A percentile compares a stretch with the other conserved stretches of the same genome.
phyloP scores from a whole-genome alignment of 2,888 invertebrate species.

The Hemithea aestivaria region DNA sequence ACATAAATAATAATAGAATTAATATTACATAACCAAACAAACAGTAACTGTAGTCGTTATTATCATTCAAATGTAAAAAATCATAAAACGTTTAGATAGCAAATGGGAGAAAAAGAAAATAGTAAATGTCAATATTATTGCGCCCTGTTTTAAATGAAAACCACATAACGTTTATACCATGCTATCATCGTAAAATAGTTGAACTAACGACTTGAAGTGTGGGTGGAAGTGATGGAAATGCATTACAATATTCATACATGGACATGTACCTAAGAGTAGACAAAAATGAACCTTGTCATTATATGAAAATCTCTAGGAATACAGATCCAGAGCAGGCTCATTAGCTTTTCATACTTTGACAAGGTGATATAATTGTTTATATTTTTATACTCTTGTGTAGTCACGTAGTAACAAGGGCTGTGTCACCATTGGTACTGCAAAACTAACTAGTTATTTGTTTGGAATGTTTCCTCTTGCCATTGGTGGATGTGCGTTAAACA shows the following conservation, averaged over 20 bases:
- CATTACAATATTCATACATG: too few species aligned
- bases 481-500: slow-evolving; percentile 8
- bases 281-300: background rate
- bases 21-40: too few species aligned
- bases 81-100: too few species aligned
- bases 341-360: background rate
- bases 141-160: slow-evolving; percentile 2
- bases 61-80: too few species aligned
- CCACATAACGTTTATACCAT: slow-evolving; percentile 1
- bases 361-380: background rate
- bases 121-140: slow-evolving; percentile 1
- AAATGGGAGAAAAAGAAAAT: background rate
- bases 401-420: slow-evolving; percentile 7
- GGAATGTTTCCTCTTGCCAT: slow-evolving; percentile 10
- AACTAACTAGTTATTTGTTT: slow-evolving; percentile 11
- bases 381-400: slow-evolving; percentile 1
- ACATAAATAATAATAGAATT: too few species aligned
- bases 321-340: too few species aligned
- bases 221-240: slow-evolving; percentile 1
- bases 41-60: too few species aligned
- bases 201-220: background rate
- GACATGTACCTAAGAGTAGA: too few species aligned
- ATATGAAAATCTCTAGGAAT: background rate
- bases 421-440: slow-evolving; percentile 8
- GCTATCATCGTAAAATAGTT: background rate